Base-by-base conservation (phyloP, 2,113 vertebrate genomes). In the Xenopus borealis region DNA sequence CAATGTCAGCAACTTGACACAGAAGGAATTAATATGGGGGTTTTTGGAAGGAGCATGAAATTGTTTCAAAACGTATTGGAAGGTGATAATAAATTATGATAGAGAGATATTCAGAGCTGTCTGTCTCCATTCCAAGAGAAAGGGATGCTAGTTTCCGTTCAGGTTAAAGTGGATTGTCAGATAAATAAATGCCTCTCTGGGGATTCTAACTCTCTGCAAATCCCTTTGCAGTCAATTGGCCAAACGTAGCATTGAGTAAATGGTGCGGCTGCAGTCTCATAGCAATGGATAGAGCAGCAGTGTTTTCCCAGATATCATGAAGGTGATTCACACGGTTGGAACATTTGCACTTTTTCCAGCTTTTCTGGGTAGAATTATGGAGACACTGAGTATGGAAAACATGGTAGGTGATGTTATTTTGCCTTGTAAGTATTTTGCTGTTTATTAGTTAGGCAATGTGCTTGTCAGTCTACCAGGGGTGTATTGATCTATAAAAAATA, bases 261-360 rank as follows among this genome's bases (percentile, higher is more conserved):
- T 61, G 59, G 19, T n/a, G 33, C 81, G 63, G 78, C 14, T 50
- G 14, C 59, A 46, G 63, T 14, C 71, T 80, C 12, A 12, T 68
- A 65, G 75, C 82, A 75, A 73, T 72, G 80, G 80, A 79, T 79
- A 63, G 72, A 75, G 71, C 72, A 71, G 69, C 62, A 23, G 11
- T 68, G 20, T 81, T 72, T 68, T 18, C 78, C 69, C 72, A 82
- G 65, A 72, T 72, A 50, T 50, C 47, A 50, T 70, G 79, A 82
- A 79, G 61, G 58, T 71, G 69, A 55, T 64, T 62, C 52, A 55
- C 57, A 20, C 14, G 17, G 23, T 61, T 69, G 58, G 58, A 76
- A 69, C 57, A 17, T 52, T 30, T 50, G 47, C 50, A 68, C 47
- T 50, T 61, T 59, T 68, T 20, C 12, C 57, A 19, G 40, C 55